These are phyloP conservation scores for Heliconius eleuchia DNA, from an alignment of 1,140 invertebrate species.

Conservation along the genomic window DNA sequence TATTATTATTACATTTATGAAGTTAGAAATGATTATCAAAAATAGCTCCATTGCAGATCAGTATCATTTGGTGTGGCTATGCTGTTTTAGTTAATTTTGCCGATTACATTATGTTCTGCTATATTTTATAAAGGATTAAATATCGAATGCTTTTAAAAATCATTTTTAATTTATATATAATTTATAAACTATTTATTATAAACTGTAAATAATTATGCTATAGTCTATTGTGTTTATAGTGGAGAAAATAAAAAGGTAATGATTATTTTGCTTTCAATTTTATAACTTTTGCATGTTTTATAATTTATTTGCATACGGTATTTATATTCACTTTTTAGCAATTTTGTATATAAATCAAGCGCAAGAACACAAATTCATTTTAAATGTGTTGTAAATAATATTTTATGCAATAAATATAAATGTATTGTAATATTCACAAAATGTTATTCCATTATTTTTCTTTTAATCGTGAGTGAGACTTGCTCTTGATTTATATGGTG, in stretches of 20 bases:
- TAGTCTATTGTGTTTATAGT: constrained; percentile 33
- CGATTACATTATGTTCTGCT: constrained; percentile 40
- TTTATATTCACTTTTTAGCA: constrained; percentile 32
- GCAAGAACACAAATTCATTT: constrained; percentile 22
- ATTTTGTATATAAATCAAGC: constrained; percentile 35
- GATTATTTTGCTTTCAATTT: constrained; percentile 38
- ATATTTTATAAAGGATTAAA: constrained; percentile 32
- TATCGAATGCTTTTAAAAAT: constrained; percentile 29
- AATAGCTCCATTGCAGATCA: constrained; percentile 31
- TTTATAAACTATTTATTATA: constrained; percentile 23
- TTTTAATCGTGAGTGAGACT: constrained; percentile 31
- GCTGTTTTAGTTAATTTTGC: constrained; percentile 35
- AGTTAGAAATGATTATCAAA: constrained; percentile 2
- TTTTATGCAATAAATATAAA: neutral
- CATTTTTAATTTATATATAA: constrained; percentile 10
- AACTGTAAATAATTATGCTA: constrained; percentile 26
- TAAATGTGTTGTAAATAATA: neutral
- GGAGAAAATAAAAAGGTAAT: constrained; percentile 25
- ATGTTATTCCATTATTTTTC: neutral
- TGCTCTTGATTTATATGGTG: constrained; percentile 61
- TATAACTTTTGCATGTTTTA: constrained; percentile 41
- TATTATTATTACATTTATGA: neutral
- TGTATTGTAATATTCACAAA: neutral
- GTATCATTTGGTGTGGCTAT: constrained; percentile 38
- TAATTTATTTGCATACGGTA: constrained; percentile 45